A percentile compares a stretch with the other conserved stretches of the same genome.
phyloP scores from a whole-genome alignment of 2,888 invertebrate genomes.

The Nyleta sp. region DNA sequence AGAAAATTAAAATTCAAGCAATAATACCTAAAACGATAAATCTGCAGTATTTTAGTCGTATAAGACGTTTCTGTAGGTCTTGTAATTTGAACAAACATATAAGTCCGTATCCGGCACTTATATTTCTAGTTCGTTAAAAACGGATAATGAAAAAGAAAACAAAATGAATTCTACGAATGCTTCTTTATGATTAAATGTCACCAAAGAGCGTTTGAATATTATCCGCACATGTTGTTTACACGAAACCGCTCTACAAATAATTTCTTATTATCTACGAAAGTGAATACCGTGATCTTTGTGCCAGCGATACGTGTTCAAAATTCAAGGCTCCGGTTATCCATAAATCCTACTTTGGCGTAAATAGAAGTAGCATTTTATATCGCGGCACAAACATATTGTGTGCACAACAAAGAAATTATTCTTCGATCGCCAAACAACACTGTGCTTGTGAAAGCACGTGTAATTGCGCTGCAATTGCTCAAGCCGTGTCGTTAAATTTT shows the following conservation, averaged over 20 bases:
- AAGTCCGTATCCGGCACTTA: too few species aligned
- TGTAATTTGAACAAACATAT: too few species aligned
- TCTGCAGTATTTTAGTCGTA: too few species aligned
- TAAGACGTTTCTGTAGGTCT: too few species aligned
- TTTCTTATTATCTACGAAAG: slow-evolving; percentile 39
- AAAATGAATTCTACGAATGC: background rate
- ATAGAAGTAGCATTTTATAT: slow-evolving; percentile 31
- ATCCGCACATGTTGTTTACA: slow-evolving; percentile 22
- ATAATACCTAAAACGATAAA: too few species aligned
- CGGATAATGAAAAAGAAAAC: background rate
- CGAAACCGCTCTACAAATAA: slow-evolving; percentile 21
- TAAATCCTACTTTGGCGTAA: slow-evolving; percentile 32
- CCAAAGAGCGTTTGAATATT: slow-evolving; percentile 6
- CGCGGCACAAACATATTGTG: slow-evolving; percentile 24
- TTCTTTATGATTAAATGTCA: background rate
- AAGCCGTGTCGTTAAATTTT: slow-evolving; percentile 36
- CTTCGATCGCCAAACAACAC: slow-evolving; percentile 35
- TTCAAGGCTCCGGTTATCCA: slow-evolving; percentile 39
- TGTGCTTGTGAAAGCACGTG: slow-evolving; percentile 34
- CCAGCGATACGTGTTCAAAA: slow-evolving; percentile 32
- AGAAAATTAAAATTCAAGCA: too few species aligned
- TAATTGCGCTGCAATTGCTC: slow-evolving; percentile 35
- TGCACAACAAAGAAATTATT: slow-evolving; percentile 28
- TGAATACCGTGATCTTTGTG: slow-evolving; percentile 24
- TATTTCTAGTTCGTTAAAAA: too few species aligned